Conservation (phyloP, 2,113 vertebrate species). For the Hippocampus mohnikei region DNA sequence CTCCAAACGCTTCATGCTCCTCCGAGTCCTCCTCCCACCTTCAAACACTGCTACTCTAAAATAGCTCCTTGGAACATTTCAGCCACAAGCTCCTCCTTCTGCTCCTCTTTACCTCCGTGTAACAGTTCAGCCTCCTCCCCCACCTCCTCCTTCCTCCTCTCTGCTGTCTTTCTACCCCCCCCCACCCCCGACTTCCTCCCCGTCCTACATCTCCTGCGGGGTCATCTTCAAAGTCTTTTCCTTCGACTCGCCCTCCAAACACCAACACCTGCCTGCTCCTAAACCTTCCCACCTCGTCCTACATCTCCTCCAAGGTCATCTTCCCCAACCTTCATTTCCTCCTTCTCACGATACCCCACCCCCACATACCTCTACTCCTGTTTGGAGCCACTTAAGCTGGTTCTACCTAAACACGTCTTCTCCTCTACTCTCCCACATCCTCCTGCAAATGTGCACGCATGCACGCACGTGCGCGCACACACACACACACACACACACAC, state of each 20-base stretch:
- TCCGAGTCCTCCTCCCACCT: too few species aligned
- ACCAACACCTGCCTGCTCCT: too few species aligned
- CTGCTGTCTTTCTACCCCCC: neutral
- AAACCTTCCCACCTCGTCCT: conserved; percentile 32
- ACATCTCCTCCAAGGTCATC: neutral
- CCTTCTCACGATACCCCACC: conserved; percentile 11
- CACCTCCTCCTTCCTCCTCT: neutral
- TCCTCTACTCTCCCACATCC: neutral
- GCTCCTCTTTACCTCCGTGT: neutral
- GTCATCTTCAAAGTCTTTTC: neutral
- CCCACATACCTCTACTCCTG: conserved; percentile 16
- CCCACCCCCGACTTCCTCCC: conserved; percentile 33
- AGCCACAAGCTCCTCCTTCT: neutral
- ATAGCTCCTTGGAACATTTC: too few species aligned
- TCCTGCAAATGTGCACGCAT: neutral
- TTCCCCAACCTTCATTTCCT: neutral
- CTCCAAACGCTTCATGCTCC: too few species aligned
- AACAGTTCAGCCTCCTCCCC: neutral
- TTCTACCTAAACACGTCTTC: neutral
- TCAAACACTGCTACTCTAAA: too few species aligned
- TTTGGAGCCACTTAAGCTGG: neutral
- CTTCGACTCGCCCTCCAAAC: too few species aligned
- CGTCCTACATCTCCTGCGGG: conserved; percentile 3
- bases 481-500: neutral
- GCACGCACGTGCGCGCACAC: neutral